phyloP scores from a whole-genome alignment of 2,888 invertebrate species.

The Polyommatus icarus region DNA sequence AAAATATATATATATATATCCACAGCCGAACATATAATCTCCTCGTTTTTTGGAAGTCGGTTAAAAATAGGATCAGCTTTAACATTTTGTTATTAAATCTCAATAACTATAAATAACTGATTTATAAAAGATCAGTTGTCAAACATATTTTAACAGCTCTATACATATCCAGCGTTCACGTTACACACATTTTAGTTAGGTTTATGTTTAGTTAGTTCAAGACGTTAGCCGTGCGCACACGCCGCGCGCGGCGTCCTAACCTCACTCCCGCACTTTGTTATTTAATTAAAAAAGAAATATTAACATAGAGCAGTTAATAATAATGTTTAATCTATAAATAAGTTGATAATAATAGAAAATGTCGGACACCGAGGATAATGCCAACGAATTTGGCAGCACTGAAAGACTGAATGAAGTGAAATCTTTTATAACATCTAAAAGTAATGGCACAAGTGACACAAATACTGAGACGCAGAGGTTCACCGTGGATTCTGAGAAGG shows the following conservation, averaged over 20 bases:
- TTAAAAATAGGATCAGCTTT: too few species aligned
- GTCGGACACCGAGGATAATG: constrained; percentile 38
- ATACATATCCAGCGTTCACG: not conserved
- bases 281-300: constrained; percentile 3
- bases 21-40: too few species aligned
- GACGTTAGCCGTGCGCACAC: constrained; percentile 6
- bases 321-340: not conserved
- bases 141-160: not conserved
- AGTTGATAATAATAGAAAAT: constrained; percentile 27
- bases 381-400: constrained; percentile 33
- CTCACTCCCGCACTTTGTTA: not conserved
- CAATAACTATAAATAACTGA: not conserved
- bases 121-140: not conserved
- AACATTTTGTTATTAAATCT: too few species aligned
- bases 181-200: constrained; percentile 19
- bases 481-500: constrained; percentile 49
- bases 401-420: constrained; percentile 43
- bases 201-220: constrained; percentile 12
- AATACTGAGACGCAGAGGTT: constrained; percentile 47
- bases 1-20: too few species aligned
- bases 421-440: constrained; percentile 39
- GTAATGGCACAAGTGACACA: constrained; percentile 42
- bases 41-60: too few species aligned
- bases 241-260: constrained; percentile 2
- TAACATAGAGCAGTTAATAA: not conserved